Evolutionary conservation across 1,140 invertebrate genomes (phyloP).

Genomic region (Helicoverpa zea): DNA sequence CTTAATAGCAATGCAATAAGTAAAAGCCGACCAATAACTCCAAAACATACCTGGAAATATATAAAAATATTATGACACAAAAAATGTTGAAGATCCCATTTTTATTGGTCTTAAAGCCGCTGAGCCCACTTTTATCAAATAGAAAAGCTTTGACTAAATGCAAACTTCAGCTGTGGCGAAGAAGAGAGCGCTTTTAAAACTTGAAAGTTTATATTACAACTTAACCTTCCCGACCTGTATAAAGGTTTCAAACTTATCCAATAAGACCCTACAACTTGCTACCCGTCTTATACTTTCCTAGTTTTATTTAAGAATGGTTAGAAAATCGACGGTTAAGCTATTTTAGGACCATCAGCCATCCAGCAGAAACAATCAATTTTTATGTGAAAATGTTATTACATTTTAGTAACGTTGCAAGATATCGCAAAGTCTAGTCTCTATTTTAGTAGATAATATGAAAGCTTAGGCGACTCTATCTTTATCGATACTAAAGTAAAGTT

Average conservation of each 20-base stretch:
- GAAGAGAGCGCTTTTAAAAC: conserved; percentile 58
- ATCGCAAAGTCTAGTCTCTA: background rate
- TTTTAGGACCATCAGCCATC: conserved; percentile 31
- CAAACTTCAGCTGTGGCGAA: conserved; percentile 61
- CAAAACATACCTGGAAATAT: too few species aligned
- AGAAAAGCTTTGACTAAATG: conserved; percentile 49
- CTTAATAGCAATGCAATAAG: too few species aligned
- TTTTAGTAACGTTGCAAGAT: conserved; percentile 9
- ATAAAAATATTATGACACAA: background rate
- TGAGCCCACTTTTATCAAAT: conserved; percentile 37
- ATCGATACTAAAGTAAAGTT: conserved; percentile 7
- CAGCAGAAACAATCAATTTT: conserved; percentile 31
- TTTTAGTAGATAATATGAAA: conserved; percentile 8
- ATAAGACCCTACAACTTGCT: conserved; percentile 67
- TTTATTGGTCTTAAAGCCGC: conserved; percentile 13
- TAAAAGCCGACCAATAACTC: too few species aligned
- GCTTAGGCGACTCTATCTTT: background rate
- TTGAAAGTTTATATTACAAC: conserved; percentile 76
- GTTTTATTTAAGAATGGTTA: conserved; percentile 54
- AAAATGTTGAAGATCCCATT: conserved; percentile 12
- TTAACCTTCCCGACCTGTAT: conserved; percentile 67
- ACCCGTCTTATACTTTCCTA: conserved; percentile 58
- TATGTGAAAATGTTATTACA: conserved; percentile 40
- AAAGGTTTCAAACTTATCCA: conserved; percentile 72
- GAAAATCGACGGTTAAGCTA: conserved; percentile 50